Evolutionary conservation across 2,888 invertebrate genomes (phyloP).

Genomic region (Eremobia ochroleuca): DNA sequence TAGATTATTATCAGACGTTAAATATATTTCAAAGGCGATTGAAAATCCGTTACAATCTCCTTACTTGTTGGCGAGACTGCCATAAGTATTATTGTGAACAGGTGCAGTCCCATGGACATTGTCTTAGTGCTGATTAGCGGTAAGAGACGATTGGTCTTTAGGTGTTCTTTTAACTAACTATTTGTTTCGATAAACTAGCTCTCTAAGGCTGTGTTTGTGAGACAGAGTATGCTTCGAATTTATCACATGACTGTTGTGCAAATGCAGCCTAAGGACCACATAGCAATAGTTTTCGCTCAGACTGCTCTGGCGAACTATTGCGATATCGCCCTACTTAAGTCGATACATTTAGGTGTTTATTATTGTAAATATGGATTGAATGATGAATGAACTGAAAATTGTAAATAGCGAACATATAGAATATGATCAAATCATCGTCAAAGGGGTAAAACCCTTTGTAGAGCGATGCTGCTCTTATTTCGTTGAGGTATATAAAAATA

Average conservation of each 20-base stretch:
- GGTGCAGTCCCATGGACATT: not conserved
- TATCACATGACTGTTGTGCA: not conserved
- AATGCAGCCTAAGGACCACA: not conserved
- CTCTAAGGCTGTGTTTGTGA: conserved; percentile 41
- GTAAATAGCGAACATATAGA: conserved; percentile 71
- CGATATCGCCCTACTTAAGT: conserved; percentile 67
- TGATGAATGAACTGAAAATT: conserved; percentile 66
- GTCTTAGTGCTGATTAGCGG: not conserved
- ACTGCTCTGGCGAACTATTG: not conserved
- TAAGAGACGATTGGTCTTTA: not conserved
- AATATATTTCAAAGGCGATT: not conserved
- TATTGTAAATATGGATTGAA: conserved; percentile 67
- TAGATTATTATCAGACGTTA: not conserved
- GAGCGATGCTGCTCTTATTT: conserved; percentile 15
- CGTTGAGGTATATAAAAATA: conserved; percentile 1
- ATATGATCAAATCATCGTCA: conserved; percentile 57
- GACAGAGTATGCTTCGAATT: not conserved
- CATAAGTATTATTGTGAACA: not conserved
- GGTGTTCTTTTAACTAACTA: not conserved
- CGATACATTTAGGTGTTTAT: conserved; percentile 10
- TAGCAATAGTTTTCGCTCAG: conserved; percentile 1
- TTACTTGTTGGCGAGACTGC: not conserved
- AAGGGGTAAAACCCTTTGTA: not conserved
- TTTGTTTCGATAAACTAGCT: conserved; percentile 20
- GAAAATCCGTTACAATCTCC: not conserved